Percentiles rank a stretch among this genome's conserved stretches.
phyloP scores from a whole-genome alignment of 2,797 vertebrate species.

The Xiphorhynchus erythropygius region DNA sequence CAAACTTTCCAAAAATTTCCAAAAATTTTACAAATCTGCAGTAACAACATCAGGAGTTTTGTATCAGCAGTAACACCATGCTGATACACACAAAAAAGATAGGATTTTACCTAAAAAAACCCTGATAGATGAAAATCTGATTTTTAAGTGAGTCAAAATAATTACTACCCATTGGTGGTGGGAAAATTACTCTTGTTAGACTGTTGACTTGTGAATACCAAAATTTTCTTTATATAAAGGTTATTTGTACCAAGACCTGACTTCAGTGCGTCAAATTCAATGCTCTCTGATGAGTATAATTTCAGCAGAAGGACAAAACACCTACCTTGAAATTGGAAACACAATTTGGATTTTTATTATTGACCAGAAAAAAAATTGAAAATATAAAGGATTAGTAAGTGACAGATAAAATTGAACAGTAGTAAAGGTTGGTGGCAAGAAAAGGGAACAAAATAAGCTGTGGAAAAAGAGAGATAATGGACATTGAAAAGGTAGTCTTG shows the following conservation, averaged over 20 bases:
- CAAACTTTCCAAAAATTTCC: background rate
- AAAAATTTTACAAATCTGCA: background rate
- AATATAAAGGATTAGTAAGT: background rate
- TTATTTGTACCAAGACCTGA: background rate
- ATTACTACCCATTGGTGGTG: background rate
- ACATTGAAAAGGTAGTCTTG: background rate
- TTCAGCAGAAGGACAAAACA: background rate
- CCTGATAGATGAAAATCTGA: background rate
- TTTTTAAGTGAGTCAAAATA: background rate
- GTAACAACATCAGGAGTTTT: rapidly evolving
- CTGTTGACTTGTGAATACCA: background rate
- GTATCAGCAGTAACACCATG: background rate
- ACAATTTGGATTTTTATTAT: rapidly evolving
- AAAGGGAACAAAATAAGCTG: background rate
- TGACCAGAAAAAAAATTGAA: background rate
- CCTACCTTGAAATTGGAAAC: background rate
- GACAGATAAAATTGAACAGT: background rate
- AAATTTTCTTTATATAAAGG: background rate
- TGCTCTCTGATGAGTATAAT: background rate
- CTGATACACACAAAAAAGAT: background rate
- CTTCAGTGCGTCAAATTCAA: background rate
- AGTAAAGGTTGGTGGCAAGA: background rate
- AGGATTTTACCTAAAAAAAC: background rate
- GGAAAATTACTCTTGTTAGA: background rate
- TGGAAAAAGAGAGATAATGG: background rate